These are phyloP conservation scores for Medauroidea extradentata DNA, from an alignment of 1,140 invertebrate species.

Conservation along the genomic window DNA sequence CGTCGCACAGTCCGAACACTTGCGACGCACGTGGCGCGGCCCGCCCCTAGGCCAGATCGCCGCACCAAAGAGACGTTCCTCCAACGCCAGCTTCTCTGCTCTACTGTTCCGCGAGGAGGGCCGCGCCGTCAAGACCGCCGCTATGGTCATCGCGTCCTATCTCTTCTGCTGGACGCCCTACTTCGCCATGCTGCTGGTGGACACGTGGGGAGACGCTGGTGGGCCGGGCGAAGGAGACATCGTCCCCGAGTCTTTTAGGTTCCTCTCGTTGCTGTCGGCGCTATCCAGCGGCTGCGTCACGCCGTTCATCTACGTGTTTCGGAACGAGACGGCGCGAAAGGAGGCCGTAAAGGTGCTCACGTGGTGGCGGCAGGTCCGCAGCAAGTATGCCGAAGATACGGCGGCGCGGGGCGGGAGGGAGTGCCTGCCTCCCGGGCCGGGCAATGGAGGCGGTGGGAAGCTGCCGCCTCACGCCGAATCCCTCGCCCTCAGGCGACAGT, in stretches of 20 bases:
- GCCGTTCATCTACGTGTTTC: constrained; percentile 55
- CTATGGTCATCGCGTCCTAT: constrained; percentile 51
- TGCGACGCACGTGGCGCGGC: constrained; percentile 13
- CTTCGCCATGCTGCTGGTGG: constrained; percentile 38
- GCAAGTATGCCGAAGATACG: constrained; percentile 6
- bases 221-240: constrained; percentile 10
- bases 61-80: constrained; percentile 27
- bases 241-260: constrained; percentile 31
- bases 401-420: not conserved
- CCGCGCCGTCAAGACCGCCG: constrained; percentile 51
- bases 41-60: not conserved
- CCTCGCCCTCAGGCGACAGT: constrained; percentile 18
- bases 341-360: constrained; percentile 40
- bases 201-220: constrained; percentile 9
- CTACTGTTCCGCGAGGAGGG: constrained; percentile 50
- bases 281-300: constrained; percentile 39
- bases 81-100: constrained; percentile 42
- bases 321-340: constrained; percentile 40
- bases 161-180: constrained; percentile 52
- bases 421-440: not conserved
- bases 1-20: not conserved
- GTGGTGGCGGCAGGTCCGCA: constrained; percentile 17
- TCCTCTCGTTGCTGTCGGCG: constrained; percentile 15
- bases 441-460: not conserved
- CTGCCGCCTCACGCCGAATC: not conserved